Evolutionary conservation across 2,797 vertebrate genomes (phyloP), one percentile per base, ranked within the genome.

Genomic region (Microctenopoma stevenorrisi): DNA sequence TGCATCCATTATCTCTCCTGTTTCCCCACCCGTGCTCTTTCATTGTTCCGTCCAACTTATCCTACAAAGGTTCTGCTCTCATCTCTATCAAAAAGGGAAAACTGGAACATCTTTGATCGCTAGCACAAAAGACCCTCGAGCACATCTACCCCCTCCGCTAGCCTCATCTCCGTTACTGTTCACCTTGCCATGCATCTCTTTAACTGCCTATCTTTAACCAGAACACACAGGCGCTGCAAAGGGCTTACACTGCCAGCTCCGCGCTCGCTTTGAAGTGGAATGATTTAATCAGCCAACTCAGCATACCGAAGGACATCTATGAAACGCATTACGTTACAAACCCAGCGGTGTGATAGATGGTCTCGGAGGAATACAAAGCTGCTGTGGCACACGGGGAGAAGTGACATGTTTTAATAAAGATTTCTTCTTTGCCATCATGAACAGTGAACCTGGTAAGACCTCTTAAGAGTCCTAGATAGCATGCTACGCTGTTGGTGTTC

Each of bases 261-360:
- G 64, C 8, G 53, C 76, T 84, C 65, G 43, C 74, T 87, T 89
- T 89, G 84, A 90, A 88, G 86, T 88, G 78, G 76, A 86, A 85
- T 88, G 87, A 93, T 92, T 91, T 89, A 90, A 91, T 92, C 89
- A 85, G 84, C 81, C 77, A 79, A 82, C 86, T 91, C 88, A 87
- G 88, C 87, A 78, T 88, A 89, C 64, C 89, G 87, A 93, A 92
- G 86, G 85, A 87, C 88, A 89, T 90, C 87, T 86, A 89, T 91
- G 81, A 90, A 90, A 85, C 37, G 56, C 85, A 88, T 89, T 90
- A 86, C 52, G 48, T 72, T 85, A 86, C 83, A 90, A 88, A 88
- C 37, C 70, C 74, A 63, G 71, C 40, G 61, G 72, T 84, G 84
- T 91, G 87, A 92, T 88, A 86, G 85, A 87, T 81, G 69, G 68